Evolutionary conservation across 2,797 vertebrate species (phyloP), one percentile per base, ranked within the genome.

Genomic region (Malurus splendens): DNA sequence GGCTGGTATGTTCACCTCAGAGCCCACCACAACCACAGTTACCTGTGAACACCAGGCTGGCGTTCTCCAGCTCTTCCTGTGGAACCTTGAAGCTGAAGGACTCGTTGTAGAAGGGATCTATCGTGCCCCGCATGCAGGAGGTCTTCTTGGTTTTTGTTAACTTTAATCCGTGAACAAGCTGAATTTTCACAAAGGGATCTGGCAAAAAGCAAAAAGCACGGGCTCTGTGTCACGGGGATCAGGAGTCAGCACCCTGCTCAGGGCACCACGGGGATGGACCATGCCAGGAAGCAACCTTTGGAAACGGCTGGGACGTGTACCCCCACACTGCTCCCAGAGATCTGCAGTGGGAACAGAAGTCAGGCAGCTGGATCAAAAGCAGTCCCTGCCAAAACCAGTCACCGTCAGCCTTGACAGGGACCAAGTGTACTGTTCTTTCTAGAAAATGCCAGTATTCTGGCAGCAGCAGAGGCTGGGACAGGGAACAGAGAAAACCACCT

Each of bases 171-270:
- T 98, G 97, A n/a, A 98, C 98, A 71, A 98, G 94, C 93, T 98
- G 98, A 28, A 98, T 97, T 95, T 98, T 98, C 91, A 98, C 98
- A 96, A 98, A 98, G 10, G 98, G 98, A 96, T 98, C 98, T 98
- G 95, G n/a, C 82, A 73, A 85, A 59, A 80, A 52, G 55, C 78
- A 92, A 38, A 93, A 75, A 55, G 59, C 48, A 92, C 60, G 72
- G 71, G 33, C 38, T 73, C 66, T 48, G 65, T 3, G 12, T 83
- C 28, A 86, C 0, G 0, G 38, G 22, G 2, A 0, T 7, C 2
- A 0, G 6, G 25, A 67, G 28, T 12, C 27, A 9, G 74, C 23
- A 45, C 1, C 32, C 2, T 2, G 44, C 0, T 28, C 5, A 0
- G 0, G 38, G 82, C 55, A 54, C 39, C 3, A 3, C 12, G 2